These are phyloP conservation scores for Paradoxurus hermaphroditus DNA, from an alignment of 2,113 vertebrate species.

Conservation along the genomic window DNA sequence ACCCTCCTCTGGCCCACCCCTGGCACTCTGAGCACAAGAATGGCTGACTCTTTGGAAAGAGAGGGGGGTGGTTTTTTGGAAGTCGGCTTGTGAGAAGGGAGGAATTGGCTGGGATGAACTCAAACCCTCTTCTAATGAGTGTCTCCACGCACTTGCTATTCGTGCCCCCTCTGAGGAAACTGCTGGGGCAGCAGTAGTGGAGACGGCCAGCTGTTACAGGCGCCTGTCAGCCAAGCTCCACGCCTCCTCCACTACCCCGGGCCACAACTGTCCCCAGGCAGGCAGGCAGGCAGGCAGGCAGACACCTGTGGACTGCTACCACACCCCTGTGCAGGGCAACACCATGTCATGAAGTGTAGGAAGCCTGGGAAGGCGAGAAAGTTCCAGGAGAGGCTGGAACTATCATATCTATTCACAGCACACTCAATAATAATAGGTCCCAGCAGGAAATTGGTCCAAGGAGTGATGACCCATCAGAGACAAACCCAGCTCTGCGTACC, in stretches of 20 bases:
- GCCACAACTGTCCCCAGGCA: background rate
- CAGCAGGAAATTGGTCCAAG: background rate
- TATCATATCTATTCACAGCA: background rate
- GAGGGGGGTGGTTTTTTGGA: background rate
- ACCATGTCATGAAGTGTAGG: background rate
- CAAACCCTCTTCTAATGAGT: background rate
- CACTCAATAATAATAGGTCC: background rate
- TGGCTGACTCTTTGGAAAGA: background rate
- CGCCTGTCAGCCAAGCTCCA: background rate
- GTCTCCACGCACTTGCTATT: background rate
- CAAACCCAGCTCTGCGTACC: background rate
- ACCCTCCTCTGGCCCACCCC: background rate
- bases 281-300: background rate
- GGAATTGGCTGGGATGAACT: background rate
- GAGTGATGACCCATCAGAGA: background rate
- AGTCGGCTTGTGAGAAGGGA: background rate
- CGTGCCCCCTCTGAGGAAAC: background rate
- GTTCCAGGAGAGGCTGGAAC: background rate
- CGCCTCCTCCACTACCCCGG: background rate
- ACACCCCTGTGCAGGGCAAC: background rate
- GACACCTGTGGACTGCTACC: constrained; percentile 16
- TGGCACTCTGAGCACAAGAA: background rate
- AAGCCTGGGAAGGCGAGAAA: constrained; percentile 27
- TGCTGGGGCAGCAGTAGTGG: background rate
- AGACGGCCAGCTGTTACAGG: background rate